These are phyloP conservation scores for Platyscapa corneri DNA, from an alignment of 1,140 invertebrate species.

Conservation along the genomic window DNA sequence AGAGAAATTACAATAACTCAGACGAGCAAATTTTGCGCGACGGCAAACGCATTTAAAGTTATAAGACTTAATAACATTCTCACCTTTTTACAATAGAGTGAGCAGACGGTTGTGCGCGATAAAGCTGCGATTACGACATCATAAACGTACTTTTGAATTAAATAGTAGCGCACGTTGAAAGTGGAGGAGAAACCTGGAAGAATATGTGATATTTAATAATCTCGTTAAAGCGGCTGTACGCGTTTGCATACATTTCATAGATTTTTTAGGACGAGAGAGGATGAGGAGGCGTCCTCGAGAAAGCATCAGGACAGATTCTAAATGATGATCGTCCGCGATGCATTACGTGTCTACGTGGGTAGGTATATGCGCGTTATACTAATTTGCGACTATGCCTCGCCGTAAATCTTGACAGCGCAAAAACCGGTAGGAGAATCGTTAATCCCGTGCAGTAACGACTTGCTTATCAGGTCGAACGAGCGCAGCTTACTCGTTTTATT, in stretches of 20 bases:
- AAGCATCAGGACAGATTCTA: not conserved
- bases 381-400: constrained; percentile 40
- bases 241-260: not conserved
- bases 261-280: not conserved
- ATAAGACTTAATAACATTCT: too few relatives aligned
- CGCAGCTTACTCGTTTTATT: constrained; percentile 41
- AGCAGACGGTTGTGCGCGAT: not conserved
- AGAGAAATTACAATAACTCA: too few relatives aligned
- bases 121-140: not conserved
- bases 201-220: not conserved
- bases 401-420: constrained; percentile 42
- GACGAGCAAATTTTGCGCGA: too few relatives aligned
- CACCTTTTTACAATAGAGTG: too few relatives aligned
- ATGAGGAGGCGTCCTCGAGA: not conserved
- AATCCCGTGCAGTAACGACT: constrained; percentile 46
- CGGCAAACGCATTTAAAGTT: too few relatives aligned
- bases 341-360: not conserved
- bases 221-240: not conserved
- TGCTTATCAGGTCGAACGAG: constrained; percentile 47
- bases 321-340: not conserved
- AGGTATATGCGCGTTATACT: constrained; percentile 17
- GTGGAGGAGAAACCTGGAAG: not conserved
- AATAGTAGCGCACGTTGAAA: not conserved
- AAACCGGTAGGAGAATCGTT: constrained; percentile 49
- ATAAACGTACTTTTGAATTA: not conserved